Base-by-base conservation (phyloP, 1,140 invertebrate species). In the Saccostrea cuccullata region DNA sequence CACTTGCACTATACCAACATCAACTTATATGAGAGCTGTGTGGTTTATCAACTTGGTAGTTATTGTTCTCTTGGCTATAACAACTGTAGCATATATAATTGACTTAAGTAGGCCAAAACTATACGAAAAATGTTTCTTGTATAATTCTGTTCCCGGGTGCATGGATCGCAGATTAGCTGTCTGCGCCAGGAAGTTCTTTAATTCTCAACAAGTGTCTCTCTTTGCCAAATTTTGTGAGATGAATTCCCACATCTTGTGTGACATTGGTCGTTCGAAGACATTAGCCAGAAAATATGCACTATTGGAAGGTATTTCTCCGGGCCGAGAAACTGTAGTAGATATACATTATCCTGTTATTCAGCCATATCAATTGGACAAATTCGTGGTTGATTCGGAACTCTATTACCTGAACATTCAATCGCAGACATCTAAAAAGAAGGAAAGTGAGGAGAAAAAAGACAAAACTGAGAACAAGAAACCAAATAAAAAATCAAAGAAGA, bases 31-130 rank as follows among this genome's bases (percentile, higher is more conserved):
- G 15, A 73, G 89, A 82, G 87, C 87, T 26, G 87, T 90, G 9
- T 90, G 89, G 89, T 90, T 86, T 30, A 88, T 90, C n/a, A 90
- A 90, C 26, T 60, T 86, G 13, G 85, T 82, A 6, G 55, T 90
- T 23, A 55, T 83, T 36, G 23, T 36, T 6, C 26, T 88, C 4
- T 23, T 90, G 8, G 17, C 84, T 11, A 85, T 90, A 11, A 70
- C 82, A 40, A 73, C 86, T 3, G 55, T 86, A 2, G 30, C n/a
- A 23, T 60, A 82, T n/a, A 56, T 90, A 30, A 67, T 88, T n/a
- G 87, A 88, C 12, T 64, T 88, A 5, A 86, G 60, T 55, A 23
- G 55, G 23, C 47, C 17, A n/a, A 58, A 77, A 2, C 23, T 64
- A 2, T 90, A 84, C 36, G 56, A 64, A 1, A 47, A 73, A 3